Percentiles rank a stretch among this genome's conserved stretches.
phyloP scores from a whole-genome alignment of 2,113 vertebrate species.

The Sinocyclocheilus grahami region DNA sequence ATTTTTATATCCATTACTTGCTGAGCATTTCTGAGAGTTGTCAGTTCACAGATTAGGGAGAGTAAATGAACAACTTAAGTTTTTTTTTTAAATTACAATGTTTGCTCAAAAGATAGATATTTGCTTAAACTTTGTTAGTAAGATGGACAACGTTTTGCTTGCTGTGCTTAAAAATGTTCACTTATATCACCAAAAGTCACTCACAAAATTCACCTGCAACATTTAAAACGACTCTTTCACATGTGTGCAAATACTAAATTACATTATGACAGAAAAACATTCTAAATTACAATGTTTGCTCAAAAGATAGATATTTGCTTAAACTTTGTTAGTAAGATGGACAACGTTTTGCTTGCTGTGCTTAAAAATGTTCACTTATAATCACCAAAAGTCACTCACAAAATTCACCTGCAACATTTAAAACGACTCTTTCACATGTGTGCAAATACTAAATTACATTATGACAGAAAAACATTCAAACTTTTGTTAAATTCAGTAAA shows the following conservation, averaged over 20 bases:
- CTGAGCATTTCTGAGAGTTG: slow-evolving; percentile 70
- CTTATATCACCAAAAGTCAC: neutral
- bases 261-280: too few species aligned
- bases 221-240: too few species aligned
- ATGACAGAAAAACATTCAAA: neutral
- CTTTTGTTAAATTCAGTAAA: neutral
- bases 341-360: neutral
- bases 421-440: neutral
- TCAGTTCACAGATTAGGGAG: slow-evolving; percentile 42
- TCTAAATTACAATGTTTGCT: neutral
- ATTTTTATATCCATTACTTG: slow-evolving; percentile 71
- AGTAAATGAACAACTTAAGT: neutral
- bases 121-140: slow-evolving; percentile 1
- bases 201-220: neutral
- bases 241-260: too few species aligned
- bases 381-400: neutral
- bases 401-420: neutral
- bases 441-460: neutral
- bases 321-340: neutral
- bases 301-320: neutral
- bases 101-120: neutral
- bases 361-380: neutral
- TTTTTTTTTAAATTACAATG: neutral
- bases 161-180: neutral
- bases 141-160: neutral